Evolutionary conservation across 1,140 invertebrate genomes (phyloP).

Genomic region (Pomacea maculata): DNA sequence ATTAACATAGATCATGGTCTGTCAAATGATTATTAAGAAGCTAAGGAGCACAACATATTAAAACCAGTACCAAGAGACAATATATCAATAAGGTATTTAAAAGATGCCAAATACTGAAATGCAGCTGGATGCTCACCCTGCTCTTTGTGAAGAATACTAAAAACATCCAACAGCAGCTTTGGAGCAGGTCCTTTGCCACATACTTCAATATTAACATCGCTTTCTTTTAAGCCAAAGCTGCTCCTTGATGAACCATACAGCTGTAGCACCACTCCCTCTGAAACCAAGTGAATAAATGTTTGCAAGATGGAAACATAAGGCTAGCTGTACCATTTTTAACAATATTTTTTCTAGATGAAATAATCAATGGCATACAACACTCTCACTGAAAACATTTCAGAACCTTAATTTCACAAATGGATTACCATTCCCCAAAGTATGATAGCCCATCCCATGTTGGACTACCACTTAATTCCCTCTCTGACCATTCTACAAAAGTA

Average conservation of each 20-base stretch:
- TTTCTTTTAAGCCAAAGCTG: conserved; percentile 53
- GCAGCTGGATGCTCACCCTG: conserved; percentile 30
- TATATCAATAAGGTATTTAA: neutral
- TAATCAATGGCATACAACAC: neutral
- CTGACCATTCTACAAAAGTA: too few species aligned
- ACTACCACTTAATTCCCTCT: too few species aligned
- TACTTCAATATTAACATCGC: conserved; percentile 62
- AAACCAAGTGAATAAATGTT: neutral
- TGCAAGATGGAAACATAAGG: neutral
- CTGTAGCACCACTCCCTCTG: conserved; percentile 44
- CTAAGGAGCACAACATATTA: too few species aligned
- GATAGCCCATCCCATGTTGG: too few species aligned
- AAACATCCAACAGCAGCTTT: conserved; percentile 43
- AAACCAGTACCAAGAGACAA: too few species aligned
- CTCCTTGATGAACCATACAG: conserved; percentile 60
- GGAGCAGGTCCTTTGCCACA: conserved; percentile 37
- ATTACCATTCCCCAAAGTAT: neutral
- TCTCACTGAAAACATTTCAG: neutral
- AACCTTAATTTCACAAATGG: neutral
- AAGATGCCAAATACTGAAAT: neutral
- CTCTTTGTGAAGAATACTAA: conserved; percentile 33
- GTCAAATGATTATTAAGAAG: too few species aligned
- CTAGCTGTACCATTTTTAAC: neutral
- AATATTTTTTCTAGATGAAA: neutral
- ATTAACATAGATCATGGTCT: too few species aligned